Base-by-base conservation (phyloP, 2,797 vertebrate genomes). In the Tokudaia muenninki region DNA sequence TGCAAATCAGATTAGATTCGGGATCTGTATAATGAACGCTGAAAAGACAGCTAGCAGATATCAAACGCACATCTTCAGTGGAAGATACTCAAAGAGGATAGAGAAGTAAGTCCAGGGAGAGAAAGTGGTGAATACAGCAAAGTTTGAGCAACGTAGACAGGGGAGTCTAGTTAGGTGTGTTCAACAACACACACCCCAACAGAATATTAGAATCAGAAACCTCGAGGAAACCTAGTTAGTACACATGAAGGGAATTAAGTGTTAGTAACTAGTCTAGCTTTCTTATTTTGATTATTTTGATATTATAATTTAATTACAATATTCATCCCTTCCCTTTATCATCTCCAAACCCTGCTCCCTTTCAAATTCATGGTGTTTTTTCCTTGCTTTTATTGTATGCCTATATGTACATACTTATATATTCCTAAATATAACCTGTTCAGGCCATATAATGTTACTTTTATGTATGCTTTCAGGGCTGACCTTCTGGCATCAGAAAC, bases 161-260 rank as follows among this genome's bases (percentile, higher is more conserved):
- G 74, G 12, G 34, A 83, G 17, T 81, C 78, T 89, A 16, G 22
- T 41, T 91, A 50, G 59, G 63, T 52, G 26, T 41, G 47, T 81
- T 14, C 92, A 65, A 59, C 47, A 96, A 59, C 41, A 59, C 41
- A 59, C 31, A 67, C 44, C 47, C 31, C 65, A 90, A 74, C 11
- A 92, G 87, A 94, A 77, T 86, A 93, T 65, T 75, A 88, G 87
- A 94, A 84, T 37, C 57, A 90, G 70, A 96, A 97, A 91, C 47
- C 6, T 90, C 61, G 50, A 63, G 19, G 91, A 96, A 91, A 80
- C 52, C 31, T 92, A 92, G 44, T 88, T 95, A 55, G 29, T 80
- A 94, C 52, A 12, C 63, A 65, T 91, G 59, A 84, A 94, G 16
- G 24, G 70, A 94, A 91, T 24, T 7, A 95, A 87, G 44, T 70